Percentiles rank a stretch among this genome's conserved stretches.
These are phyloP conservation scores for Poeciliopsis turneri DNA, from an alignment of 2,797 vertebrate genomes.

Conservation along the genomic window DNA sequence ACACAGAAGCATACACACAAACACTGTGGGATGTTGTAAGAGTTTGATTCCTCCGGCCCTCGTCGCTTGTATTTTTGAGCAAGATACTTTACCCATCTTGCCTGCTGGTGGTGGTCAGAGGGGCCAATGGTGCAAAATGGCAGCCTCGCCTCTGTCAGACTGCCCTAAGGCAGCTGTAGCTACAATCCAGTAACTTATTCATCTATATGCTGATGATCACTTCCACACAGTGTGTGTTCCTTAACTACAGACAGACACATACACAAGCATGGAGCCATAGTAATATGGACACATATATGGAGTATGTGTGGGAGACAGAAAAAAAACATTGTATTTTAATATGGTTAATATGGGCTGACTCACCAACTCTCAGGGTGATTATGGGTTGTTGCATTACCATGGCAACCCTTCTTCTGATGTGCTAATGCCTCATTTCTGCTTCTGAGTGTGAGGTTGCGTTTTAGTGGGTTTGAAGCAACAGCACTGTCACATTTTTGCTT, in stretches of 20 bases:
- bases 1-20: background rate
- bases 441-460: constrained; percentile 34
- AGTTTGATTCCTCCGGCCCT: too few species aligned
- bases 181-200: background rate
- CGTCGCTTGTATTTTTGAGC: too few species aligned
- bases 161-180: too few species aligned
- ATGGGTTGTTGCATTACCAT: constrained; percentile 66
- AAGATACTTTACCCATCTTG: too few species aligned
- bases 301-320: constrained; percentile 21
- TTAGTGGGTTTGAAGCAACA: constrained; percentile 51
- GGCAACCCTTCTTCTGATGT: constrained; percentile 68
- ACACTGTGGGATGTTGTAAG: background rate
- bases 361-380: constrained; percentile 64
- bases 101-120: too few species aligned
- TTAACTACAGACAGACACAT: constrained; percentile 6
- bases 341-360: constrained; percentile 66
- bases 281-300: background rate
- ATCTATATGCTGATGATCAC: background rate
- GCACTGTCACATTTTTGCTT: constrained; percentile 34
- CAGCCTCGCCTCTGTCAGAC: too few species aligned
- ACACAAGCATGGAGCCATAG: background rate
- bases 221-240: background rate
- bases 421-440: constrained; percentile 34
- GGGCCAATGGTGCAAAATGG: too few species aligned
- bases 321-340: constrained; percentile 41